A percentile compares a stretch with the other conserved stretches of the same genome.
Conservation (phyloP, 53 echinoderm and acorn worm genomes). For the Zoroaster sp. region DNA sequence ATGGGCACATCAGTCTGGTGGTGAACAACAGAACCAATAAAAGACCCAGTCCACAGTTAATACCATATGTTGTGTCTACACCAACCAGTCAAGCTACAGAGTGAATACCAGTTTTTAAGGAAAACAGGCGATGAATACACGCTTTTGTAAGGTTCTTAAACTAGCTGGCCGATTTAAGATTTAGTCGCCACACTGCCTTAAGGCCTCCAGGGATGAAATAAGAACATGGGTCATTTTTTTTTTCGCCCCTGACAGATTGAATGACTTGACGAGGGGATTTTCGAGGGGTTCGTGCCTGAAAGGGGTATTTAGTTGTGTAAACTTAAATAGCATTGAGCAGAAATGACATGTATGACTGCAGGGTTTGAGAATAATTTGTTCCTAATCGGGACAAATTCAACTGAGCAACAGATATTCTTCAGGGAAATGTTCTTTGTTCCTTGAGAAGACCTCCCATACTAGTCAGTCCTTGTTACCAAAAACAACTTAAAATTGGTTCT, state of each 20-base stretch:
- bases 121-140: not conserved
- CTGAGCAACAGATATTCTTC: slow-evolving; percentile 1
- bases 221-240: not conserved
- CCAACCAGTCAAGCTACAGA: not conserved
- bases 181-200: not conserved
- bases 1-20: not conserved
- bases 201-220: not conserved
- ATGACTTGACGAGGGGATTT: not conserved
- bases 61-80: not conserved
- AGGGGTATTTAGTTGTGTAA: slow-evolving; percentile 13
- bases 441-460: too few relatives aligned
- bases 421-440: not conserved
- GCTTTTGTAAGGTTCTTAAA: not conserved
- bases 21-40: not conserved
- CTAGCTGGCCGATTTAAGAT: not conserved
- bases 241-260: not conserved
- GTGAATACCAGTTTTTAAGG: not conserved
- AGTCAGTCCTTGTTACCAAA: too few relatives aligned
- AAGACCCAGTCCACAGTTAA: not conserved
- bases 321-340: not conserved
- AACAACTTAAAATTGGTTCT: too few relatives aligned
- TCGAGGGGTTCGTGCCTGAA: not conserved
- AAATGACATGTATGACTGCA: not conserved
- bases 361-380: not conserved
- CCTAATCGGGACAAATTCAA: not conserved